Percentiles rank a stretch among this genome's conserved stretches.
Conservation (phyloP, 2,888 invertebrate genomes). For the Yponomeuta malinellus region DNA sequence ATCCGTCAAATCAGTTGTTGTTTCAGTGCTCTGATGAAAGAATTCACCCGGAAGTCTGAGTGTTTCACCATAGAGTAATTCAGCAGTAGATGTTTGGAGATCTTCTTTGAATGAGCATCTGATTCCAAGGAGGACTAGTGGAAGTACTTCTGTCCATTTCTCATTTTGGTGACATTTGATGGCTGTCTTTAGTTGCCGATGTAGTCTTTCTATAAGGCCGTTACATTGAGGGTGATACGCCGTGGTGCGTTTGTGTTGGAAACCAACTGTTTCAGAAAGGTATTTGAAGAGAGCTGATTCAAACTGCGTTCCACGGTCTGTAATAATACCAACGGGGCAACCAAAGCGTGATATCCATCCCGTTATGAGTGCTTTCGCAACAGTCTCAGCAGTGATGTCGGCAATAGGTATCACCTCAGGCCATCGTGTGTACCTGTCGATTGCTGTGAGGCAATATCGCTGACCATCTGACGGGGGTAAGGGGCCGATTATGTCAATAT, state of each 20-base stretch:
- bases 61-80: conserved; percentile 28
- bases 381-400: not conserved
- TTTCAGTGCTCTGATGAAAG: conserved; percentile 16
- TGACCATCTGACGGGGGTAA: conserved; percentile 15
- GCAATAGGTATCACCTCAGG: not conserved
- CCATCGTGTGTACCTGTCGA: conserved; percentile 19
- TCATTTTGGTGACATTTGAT: conserved; percentile 24
- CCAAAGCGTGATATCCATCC: conserved; percentile 18
- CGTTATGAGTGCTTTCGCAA: conserved; percentile 9
- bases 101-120: conserved; percentile 28
- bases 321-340: conserved; percentile 12
- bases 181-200: conserved; percentile 45
- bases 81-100: conserved; percentile 26
- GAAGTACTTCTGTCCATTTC: conserved; percentile 27
- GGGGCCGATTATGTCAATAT: conserved; percentile 16
- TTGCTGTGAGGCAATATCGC: not conserved
- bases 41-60: conserved; percentile 30
- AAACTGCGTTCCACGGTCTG: conserved; percentile 33
- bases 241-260: conserved; percentile 24
- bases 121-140: conserved; percentile 28
- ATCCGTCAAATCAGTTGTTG: not conserved
- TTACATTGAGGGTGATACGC: conserved; percentile 27
- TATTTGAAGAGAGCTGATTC: conserved; percentile 24
- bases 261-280: conserved; percentile 21
- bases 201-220: conserved; percentile 31